phyloP scores from a whole-genome alignment of 1,140 invertebrate species.

The Yoshiicerus persimilis region DNA sequence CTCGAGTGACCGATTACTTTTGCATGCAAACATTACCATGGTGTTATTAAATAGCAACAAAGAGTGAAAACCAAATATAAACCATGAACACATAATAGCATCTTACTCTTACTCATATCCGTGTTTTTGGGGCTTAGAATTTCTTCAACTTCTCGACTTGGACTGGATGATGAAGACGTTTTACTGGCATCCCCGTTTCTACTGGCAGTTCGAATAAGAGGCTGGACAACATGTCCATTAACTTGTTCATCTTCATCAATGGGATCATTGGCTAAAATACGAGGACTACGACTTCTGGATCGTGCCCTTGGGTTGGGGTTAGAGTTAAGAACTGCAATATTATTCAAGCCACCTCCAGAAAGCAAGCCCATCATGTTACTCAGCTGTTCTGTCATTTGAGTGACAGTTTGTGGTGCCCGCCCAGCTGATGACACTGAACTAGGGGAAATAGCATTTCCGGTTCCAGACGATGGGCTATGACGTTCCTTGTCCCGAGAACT shows the following conservation, averaged over 20 bases:
- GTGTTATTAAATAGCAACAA: neutral
- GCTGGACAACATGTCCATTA: neutral
- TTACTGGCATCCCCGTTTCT: constrained; percentile 40
- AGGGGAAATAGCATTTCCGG: neutral
- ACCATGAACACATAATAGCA: no score
- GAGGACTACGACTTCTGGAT: neutral
- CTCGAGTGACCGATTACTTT: neutral
- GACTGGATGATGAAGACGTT: constrained; percentile 58
- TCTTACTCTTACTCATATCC: neutral
- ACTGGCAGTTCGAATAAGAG: neutral
- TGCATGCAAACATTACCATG: neutral
- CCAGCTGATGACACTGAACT: neutral
- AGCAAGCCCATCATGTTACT: constrained; percentile 26
- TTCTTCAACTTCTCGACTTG: constrained; percentile 81
- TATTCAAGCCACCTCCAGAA: neutral
- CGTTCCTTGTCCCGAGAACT: neutral
- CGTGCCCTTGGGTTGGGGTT: neutral
- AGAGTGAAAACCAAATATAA: neutral
- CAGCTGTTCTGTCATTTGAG: constrained; percentile 35
- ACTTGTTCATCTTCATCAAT: neutral
- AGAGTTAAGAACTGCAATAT: neutral
- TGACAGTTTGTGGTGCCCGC: neutral
- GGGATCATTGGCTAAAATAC: neutral
- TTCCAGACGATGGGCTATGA: neutral
- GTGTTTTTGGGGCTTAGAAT: constrained; percentile 63